A percentile compares a stretch with the other conserved stretches of the same genome.
These are phyloP conservation scores for Lithophane leautieri DNA, from an alignment of 2,888 invertebrate species.

Conservation along the genomic window DNA sequence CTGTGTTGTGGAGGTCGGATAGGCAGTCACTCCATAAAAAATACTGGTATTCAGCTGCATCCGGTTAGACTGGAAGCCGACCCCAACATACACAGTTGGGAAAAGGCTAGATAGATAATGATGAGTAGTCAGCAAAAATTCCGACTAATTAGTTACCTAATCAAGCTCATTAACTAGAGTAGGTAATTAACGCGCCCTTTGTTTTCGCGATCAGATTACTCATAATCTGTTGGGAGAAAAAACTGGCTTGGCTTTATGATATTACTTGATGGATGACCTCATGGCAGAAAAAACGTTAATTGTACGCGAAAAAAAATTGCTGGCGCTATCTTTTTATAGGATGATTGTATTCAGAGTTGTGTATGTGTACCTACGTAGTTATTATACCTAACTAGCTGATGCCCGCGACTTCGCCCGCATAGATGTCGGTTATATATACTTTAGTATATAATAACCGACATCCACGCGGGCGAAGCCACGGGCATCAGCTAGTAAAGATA, in stretches of 20 bases:
- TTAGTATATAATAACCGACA: too few relatives aligned
- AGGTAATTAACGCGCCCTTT: constrained; percentile 52
- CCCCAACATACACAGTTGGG: too few relatives aligned
- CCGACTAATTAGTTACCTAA: constrained; percentile 51
- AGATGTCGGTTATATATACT: too few relatives aligned
- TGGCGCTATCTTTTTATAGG: constrained; percentile 15
- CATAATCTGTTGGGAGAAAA: constrained; percentile 45
- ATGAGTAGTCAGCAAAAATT: constrained; percentile 8
- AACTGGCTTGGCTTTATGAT: constrained; percentile 44
- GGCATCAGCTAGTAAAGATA: too few relatives aligned
- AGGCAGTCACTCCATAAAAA: too few relatives aligned
- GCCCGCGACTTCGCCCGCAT: too few relatives aligned
- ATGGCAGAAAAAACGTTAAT: constrained; percentile 26
- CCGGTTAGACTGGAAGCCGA: too few relatives aligned
- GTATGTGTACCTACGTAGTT: background rate
- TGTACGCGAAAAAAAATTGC: constrained; percentile 13
- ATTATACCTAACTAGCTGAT: background rate
- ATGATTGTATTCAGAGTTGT: background rate
- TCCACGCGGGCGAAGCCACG: too few relatives aligned
- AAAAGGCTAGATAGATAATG: too few relatives aligned
- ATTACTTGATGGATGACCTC: constrained; percentile 47
- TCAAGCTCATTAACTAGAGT: constrained; percentile 54
- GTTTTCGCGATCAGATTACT: constrained; percentile 57
- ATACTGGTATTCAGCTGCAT: too few relatives aligned
- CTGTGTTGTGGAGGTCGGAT: too few relatives aligned